phyloP scores from a whole-genome alignment of 2,888 invertebrate species.

The Blera fallax region DNA sequence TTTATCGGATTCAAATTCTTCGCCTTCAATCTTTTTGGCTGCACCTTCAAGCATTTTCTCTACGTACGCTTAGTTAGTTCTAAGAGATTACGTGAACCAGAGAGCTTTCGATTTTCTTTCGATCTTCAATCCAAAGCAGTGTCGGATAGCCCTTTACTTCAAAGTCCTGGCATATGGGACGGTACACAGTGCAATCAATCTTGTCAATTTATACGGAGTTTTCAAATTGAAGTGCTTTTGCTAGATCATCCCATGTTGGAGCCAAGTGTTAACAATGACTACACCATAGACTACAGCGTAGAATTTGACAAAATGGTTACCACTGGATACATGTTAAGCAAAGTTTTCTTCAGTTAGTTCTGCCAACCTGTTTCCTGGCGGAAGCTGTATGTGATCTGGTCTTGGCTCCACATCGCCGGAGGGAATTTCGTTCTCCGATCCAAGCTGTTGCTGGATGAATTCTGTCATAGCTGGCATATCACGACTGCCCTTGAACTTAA shows the following conservation, averaged over 20 bases:
- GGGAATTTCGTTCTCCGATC: conserved; percentile 75
- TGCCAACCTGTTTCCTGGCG: conserved; percentile 81
- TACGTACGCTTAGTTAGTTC: conserved; percentile 88
- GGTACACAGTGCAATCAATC: conserved; percentile 92
- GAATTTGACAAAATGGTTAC: conserved; percentile 94
- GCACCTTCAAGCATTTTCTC: conserved; percentile 85
- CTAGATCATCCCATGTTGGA: conserved; percentile 92
- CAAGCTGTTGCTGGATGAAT: conserved; percentile 89
- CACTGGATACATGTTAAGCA: conserved; percentile 86
- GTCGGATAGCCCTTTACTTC: conserved; percentile 94
- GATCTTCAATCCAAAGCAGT: conserved; percentile 93
- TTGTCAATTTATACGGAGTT: conserved; percentile 88
- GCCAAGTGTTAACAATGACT: conserved; percentile 92
- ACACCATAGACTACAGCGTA: conserved; percentile 97
- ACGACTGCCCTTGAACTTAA: conserved; percentile 90
- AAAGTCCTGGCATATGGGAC: conserved; percentile 89
- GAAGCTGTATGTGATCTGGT: neutral
- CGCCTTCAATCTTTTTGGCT: conserved; percentile 60
- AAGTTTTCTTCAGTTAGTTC: conserved; percentile 90
- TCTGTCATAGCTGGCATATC: conserved; percentile 89
- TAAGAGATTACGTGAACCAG: conserved; percentile 86
- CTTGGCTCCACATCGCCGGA: conserved; percentile 52
- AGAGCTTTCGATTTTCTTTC: conserved; percentile 91
- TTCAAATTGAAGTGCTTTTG: conserved; percentile 86
- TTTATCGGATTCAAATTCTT: conserved; percentile 40